Conservation (phyloP, 1,140 invertebrate genomes). For the Bilobella aurantiaca region DNA sequence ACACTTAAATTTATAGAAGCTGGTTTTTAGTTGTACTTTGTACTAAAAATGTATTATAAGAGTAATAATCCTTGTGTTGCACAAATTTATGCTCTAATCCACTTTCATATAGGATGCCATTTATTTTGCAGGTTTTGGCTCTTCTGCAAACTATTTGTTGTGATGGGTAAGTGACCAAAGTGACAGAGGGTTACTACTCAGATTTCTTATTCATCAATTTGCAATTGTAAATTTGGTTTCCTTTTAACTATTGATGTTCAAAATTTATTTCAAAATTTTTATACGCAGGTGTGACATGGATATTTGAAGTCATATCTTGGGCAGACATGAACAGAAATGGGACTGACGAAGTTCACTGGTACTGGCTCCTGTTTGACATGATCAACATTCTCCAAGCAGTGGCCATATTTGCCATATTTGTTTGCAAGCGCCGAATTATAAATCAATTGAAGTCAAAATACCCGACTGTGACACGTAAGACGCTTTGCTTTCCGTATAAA, state of each 20-base stretch:
- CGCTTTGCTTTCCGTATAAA: no score
- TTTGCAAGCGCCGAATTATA: constrained; percentile 18
- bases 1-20: neutral
- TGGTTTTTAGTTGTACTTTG: no score
- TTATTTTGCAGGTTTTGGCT: constrained; percentile 14
- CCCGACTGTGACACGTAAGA: no score
- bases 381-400: constrained; percentile 17
- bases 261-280: neutral
- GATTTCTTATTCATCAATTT: no score
- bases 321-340: neutral
- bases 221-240: no score
- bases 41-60: neutral
- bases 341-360: neutral
- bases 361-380: constrained; percentile 4
- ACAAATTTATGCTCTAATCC: no score
- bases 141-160: constrained; percentile 14
- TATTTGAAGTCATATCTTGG: constrained; percentile 14
- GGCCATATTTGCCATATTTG: constrained; percentile 19
- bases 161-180: constrained; percentile 6
- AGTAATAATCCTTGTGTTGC: neutral
- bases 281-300: constrained; percentile 3
- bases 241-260: no score
- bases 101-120: neutral
- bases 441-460: constrained; percentile 14
- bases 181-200: neutral